These are phyloP conservation scores for Sussaba pulchella DNA, from an alignment of 2,888 invertebrate species.

Conservation along the genomic window DNA sequence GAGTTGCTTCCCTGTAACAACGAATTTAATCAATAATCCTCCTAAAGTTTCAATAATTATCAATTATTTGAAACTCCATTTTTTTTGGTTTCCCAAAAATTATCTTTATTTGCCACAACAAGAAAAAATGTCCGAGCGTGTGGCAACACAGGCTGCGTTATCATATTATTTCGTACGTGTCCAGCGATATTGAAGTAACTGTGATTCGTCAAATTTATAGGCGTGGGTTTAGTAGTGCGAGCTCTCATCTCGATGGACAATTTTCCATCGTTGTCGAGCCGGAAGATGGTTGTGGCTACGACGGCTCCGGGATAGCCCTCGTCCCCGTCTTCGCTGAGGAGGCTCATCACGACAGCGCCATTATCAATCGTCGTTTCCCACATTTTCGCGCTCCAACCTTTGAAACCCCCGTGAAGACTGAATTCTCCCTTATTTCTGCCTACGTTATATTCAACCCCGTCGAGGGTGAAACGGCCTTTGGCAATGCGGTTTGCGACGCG, in stretches of 20 bases:
- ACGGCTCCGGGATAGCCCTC: conserved; percentile 96
- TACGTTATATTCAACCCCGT: conserved; percentile 89
- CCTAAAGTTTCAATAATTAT: background rate
- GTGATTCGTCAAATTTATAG: conserved; percentile 94
- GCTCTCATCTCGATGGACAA: conserved; percentile 91
- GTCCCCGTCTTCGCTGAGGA: conserved; percentile 91
- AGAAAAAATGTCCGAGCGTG: too few species aligned
- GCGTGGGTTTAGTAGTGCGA: conserved; percentile 91
- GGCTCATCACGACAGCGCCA: conserved; percentile 88
- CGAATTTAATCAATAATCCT: background rate
- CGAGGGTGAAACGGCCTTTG: conserved; percentile 89
- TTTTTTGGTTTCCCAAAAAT: too few species aligned
- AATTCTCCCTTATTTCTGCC: conserved; percentile 89
- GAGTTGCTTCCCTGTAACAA: conserved; percentile 86
- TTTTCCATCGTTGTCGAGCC: conserved; percentile 90
- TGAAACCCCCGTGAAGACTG: conserved; percentile 93
- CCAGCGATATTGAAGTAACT: conserved; percentile 97
- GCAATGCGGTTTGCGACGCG: conserved; percentile 93
- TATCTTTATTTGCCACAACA: too few species aligned
- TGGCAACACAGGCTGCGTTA: too few species aligned
- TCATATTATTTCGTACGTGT: conserved; percentile 87
- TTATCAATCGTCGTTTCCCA: conserved; percentile 77
- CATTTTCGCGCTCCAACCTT: conserved; percentile 92
- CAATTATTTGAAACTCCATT: conserved; percentile 13
- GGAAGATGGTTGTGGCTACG: conserved; percentile 89